Evolutionary conservation across 1,140 invertebrate genomes (phyloP), one percentile per base, ranked within the genome.

Genomic region (Orussus abietinus): DNA sequence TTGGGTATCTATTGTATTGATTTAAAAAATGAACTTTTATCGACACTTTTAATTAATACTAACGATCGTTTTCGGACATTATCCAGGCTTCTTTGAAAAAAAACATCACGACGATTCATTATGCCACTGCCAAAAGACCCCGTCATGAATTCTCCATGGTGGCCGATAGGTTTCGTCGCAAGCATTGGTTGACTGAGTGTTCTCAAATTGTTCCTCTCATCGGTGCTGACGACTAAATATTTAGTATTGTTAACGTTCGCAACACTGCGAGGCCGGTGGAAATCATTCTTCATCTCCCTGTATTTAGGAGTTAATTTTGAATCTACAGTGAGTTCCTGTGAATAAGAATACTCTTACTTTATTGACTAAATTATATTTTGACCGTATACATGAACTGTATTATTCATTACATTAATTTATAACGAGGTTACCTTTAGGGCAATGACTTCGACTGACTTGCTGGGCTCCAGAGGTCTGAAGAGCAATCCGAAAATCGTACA

Each of bases 401-500:
- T 45, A 18, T 34, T 4, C 29, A 48, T 33, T 37, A 28, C 5
- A 25, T 36, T 17, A 17, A 42, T 26, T 35, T 31, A 3, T 38
- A 38, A 17, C 9, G 20, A 28, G 32, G 17, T 29, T 47, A 54
- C 55, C 54, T 45, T 42, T 19, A 59, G 42, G 6, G 48, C 37
- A 14, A 59, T 45, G 20, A 34, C 43, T 28, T 51, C 46, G 32
- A 36, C 32, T 4, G 11, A n/a, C 19, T 59, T 55, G 54, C 22
- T 69, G 52, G 62, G 59, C 40, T 77, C 64, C n/a, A 83, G 55
- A 0, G 85, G 90, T 30, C 85, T 74, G 60, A 95, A 95, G 51
- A 95, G 74, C 0, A 83, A 77, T 7, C 92, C 92, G 48, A 93
- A 88, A 11, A 92, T 75, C 15, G 86, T 80, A 61, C 91, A 94